phyloP scores from a whole-genome alignment of 2,113 vertebrate species.

The Bubo blakistoni region DNA sequence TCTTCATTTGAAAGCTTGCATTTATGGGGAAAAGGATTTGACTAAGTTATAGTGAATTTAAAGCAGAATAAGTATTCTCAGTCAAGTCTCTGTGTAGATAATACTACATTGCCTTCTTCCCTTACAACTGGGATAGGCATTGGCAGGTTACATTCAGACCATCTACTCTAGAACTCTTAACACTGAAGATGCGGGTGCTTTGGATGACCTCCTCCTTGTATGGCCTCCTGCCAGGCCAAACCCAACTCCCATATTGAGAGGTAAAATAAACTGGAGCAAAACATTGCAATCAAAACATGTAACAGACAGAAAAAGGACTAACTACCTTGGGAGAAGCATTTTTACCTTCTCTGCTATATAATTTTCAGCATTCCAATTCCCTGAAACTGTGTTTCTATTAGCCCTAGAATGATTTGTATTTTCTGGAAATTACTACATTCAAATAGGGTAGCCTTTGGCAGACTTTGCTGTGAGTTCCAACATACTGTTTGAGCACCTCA shows the following conservation, averaged over 20 bases:
- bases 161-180: background rate
- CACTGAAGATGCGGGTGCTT: background rate
- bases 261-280: background rate
- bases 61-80: background rate
- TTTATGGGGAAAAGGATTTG: background rate
- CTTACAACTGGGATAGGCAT: background rate
- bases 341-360: background rate
- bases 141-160: background rate
- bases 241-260: background rate
- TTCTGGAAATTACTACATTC: background rate
- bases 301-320: background rate
- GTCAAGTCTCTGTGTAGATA: background rate
- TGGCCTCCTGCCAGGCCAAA: background rate
- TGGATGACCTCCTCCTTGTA: background rate
- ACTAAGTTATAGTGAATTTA: background rate
- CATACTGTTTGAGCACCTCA: background rate
- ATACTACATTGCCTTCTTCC: background rate
- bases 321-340: background rate
- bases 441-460: background rate
- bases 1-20: background rate
- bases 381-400: background rate
- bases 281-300: background rate
- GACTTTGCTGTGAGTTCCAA: background rate
- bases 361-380: background rate
- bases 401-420: background rate